A percentile compares a stretch with the other conserved stretches of the same genome.
phyloP scores from a whole-genome alignment of 2,797 vertebrate species.

The Neomorphus geoffroyi region DNA sequence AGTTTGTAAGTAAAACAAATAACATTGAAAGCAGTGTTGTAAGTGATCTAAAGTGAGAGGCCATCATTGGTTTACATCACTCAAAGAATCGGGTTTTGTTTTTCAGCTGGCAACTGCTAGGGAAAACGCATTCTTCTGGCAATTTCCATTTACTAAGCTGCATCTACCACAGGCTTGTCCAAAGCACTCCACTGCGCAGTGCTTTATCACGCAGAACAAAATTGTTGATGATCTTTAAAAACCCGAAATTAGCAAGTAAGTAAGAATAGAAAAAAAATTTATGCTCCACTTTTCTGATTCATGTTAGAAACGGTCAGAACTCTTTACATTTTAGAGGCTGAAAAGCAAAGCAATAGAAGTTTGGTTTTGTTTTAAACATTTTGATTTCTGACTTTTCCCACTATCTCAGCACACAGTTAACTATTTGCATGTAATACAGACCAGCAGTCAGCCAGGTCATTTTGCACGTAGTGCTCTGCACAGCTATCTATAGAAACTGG shows the following conservation, averaged over 20 bases:
- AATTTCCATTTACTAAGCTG: not conserved
- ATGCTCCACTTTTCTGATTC: not conserved
- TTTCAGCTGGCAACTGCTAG: not conserved
- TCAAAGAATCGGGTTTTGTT: not conserved
- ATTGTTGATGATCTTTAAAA: not conserved
- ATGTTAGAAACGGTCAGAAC: not conserved
- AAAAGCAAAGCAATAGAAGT: not conserved
- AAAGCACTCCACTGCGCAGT: not conserved
- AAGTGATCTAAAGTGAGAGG: not conserved
- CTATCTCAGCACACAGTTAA: not conserved
- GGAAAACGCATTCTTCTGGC: not conserved
- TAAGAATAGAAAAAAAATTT: not conserved
- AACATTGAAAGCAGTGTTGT: not conserved
- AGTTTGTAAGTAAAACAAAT: not conserved
- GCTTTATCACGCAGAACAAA: not conserved
- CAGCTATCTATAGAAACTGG: not conserved
- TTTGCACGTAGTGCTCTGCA: accelerated
- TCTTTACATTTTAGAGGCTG: accelerated
- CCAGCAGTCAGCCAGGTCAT: not conserved
- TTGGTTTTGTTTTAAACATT: not conserved
- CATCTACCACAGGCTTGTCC: not conserved
- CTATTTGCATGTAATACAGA: not conserved
- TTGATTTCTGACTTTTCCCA: not conserved
- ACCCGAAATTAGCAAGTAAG: not conserved
- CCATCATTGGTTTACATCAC: not conserved